A percentile compares a stretch with the other conserved stretches of the same genome.
Conservation (phyloP, 2,797 vertebrate genomes). For the Pantherophis vulpinus region DNA sequence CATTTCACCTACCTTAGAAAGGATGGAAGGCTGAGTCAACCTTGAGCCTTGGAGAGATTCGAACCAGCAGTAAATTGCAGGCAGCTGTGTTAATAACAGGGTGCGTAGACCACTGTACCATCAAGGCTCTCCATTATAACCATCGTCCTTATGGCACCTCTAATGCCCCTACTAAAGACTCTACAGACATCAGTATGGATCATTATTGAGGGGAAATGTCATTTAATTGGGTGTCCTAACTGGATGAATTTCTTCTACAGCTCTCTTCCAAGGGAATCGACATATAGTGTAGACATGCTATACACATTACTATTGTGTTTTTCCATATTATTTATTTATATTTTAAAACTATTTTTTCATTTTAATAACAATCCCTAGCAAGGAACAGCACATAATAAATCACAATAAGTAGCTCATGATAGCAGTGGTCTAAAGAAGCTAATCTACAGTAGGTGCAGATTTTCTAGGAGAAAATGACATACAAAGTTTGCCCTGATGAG, state of each 20-base stretch:
- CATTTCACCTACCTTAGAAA: too few relatives aligned
- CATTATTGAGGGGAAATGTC: background rate
- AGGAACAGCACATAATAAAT: background rate
- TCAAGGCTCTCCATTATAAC: background rate
- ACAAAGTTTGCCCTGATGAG: background rate
- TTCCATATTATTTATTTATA: background rate
- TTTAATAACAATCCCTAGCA: background rate
- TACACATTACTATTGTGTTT: background rate
- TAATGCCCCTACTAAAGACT: too few relatives aligned
- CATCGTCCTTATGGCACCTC: background rate
- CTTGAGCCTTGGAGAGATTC: too few relatives aligned
- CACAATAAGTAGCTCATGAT: background rate
- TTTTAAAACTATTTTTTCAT: background rate
- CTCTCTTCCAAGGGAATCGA: background rate
- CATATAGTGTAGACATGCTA: background rate
- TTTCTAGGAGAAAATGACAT: background rate
- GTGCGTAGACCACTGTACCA: too few relatives aligned
- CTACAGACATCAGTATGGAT: background rate
- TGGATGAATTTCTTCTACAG: background rate
- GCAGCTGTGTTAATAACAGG: too few relatives aligned
- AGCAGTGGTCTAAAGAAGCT: background rate
- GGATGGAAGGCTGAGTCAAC: too few relatives aligned
- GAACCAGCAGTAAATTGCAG: too few relatives aligned
- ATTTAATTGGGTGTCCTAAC: background rate
- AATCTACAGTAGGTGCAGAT: background rate